Conservation (phyloP, 1,140 invertebrate genomes). For the Aphelenchoides fujianensis region DNA sequence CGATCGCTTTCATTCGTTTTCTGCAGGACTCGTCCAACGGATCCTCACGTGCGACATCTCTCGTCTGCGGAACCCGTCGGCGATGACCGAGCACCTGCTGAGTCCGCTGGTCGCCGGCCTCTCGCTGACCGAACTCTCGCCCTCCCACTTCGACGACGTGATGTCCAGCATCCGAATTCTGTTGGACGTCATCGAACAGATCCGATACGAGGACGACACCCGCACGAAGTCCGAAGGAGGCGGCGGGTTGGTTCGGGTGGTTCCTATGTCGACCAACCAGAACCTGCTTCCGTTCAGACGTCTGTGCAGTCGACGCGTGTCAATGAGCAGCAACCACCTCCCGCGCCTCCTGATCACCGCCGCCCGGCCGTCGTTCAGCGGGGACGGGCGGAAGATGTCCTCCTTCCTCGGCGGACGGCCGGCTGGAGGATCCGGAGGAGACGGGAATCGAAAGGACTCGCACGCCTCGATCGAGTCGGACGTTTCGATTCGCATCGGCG, state of each 20-base stretch:
- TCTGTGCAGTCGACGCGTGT: conserved; percentile 55
- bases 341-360: conserved; percentile 61
- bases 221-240: conserved; percentile 34
- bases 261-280: not conserved
- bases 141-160: conserved; percentile 60
- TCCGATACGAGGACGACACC: conserved; percentile 57
- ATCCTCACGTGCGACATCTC: conserved; percentile 55
- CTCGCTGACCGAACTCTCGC: conserved; percentile 42
- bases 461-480: conserved; percentile 56
- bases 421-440: conserved; percentile 48
- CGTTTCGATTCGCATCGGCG: conserved; percentile 57
- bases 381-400: conserved; percentile 57
- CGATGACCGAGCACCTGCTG: conserved; percentile 52
- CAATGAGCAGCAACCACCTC: conserved; percentile 54
- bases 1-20: conserved; percentile 4
- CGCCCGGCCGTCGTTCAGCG: conserved; percentile 54
- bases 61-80: conserved; percentile 46
- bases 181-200: conserved; percentile 56
- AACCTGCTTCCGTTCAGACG: conserved; percentile 23
- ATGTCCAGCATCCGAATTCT: conserved; percentile 54
- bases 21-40: conserved; percentile 57
- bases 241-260: conserved; percentile 19
- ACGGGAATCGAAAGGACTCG: conserved; percentile 51
- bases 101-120: conserved; percentile 54
- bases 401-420: conserved; percentile 59